Conservation (phyloP, 2,888 invertebrate species). For the Subacronicta megacephala region DNA sequence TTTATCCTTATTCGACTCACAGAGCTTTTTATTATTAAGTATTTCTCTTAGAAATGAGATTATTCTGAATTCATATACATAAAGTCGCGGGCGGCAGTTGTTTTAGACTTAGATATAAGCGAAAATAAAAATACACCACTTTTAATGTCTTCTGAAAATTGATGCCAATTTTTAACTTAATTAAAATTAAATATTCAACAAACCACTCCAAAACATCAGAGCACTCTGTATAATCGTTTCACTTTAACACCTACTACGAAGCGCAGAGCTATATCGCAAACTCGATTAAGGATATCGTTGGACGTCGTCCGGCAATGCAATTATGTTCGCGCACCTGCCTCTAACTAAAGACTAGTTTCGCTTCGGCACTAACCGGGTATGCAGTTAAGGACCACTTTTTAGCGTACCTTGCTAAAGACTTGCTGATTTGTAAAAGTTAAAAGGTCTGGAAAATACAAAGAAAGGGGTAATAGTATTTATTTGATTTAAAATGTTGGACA, state of each 20-base stretch:
- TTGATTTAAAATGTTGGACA: too few species aligned
- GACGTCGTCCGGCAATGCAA: conserved; percentile 65
- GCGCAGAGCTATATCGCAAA: conserved; percentile 57
- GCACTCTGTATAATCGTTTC: conserved; percentile 36
- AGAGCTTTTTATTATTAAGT: too few species aligned
- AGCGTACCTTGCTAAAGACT: conserved; percentile 13
- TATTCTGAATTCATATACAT: too few species aligned
- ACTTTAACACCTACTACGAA: conserved; percentile 25
- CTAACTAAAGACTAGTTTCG: conserved; percentile 38
- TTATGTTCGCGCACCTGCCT: conserved; percentile 67
- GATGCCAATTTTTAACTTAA: not conserved
- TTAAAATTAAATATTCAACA: conserved; percentile 26
- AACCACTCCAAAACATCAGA: conserved; percentile 18
- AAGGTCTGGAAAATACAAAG: not conserved
- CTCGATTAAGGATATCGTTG: conserved; percentile 71
- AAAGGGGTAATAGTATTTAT: too few species aligned
- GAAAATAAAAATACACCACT: too few species aligned
- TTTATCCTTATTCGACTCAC: too few species aligned
- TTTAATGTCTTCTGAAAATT: too few species aligned
- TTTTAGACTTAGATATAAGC: too few species aligned
- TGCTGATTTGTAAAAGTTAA: conserved; percentile 5
- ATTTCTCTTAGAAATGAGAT: too few species aligned
- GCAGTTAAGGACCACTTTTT: conserved; percentile 26
- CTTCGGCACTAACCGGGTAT: conserved; percentile 25
- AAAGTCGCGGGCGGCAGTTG: too few species aligned